A percentile compares a stretch with the other conserved stretches of the same genome.
These are phyloP conservation scores for Atractosteus spatula DNA, from an alignment of 2,113 vertebrate genomes.

Conservation along the genomic window DNA sequence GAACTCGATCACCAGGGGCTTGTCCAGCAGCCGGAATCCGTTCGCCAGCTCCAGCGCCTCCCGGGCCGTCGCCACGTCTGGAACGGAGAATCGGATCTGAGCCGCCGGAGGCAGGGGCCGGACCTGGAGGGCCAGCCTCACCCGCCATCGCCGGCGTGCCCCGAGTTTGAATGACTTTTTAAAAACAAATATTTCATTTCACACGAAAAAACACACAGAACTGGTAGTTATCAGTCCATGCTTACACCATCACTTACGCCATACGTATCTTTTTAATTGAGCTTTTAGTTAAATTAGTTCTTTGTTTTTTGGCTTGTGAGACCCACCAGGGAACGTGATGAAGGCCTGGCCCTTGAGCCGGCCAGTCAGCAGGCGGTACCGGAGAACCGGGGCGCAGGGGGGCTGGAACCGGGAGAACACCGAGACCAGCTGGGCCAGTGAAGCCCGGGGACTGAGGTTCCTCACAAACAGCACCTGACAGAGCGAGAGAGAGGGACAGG, in stretches of 20 bases:
- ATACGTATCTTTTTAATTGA: too few species aligned
- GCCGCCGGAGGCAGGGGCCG: neutral
- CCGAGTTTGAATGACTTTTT: too few species aligned
- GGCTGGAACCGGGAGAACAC: constrained; percentile 86
- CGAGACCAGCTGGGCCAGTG: constrained; percentile 78
- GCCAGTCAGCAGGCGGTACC: constrained; percentile 84
- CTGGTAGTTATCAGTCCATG: too few species aligned
- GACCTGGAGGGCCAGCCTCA: too few species aligned
- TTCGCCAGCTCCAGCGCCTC: constrained; percentile 75
- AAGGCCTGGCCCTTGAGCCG: constrained; percentile 91
- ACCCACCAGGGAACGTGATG: constrained; percentile 76
- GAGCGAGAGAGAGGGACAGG: neutral
- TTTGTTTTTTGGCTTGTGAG: too few species aligned
- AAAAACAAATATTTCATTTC: too few species aligned
- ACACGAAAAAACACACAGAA: too few species aligned
- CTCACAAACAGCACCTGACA: constrained; percentile 86
- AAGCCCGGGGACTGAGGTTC: constrained; percentile 79
- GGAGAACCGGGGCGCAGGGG: constrained; percentile 51
- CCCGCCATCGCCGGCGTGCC: too few species aligned
- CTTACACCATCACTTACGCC: too few species aligned
- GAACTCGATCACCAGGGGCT: constrained; percentile 85
- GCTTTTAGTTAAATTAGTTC: too few species aligned
- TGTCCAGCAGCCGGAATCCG: constrained; percentile 80
- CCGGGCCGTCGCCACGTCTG: constrained; percentile 68
- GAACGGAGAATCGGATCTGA: constrained; percentile 23